These are phyloP conservation scores for Nomada ruficornis DNA, from an alignment of 2,888 invertebrate species.

Conservation along the genomic window DNA sequence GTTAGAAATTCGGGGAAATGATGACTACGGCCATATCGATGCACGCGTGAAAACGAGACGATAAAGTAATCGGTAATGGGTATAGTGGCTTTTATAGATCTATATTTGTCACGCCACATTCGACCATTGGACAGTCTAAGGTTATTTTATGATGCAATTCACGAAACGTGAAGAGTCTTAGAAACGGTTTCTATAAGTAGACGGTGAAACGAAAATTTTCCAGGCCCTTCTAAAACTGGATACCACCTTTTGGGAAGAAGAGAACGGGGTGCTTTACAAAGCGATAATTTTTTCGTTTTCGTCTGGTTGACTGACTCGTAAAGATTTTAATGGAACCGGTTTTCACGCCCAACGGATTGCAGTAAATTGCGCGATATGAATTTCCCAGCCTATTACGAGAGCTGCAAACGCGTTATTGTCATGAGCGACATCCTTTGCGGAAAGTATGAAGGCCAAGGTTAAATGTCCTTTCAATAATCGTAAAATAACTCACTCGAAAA, in stretches of 20 bases:
- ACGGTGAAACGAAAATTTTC: conserved; percentile 10
- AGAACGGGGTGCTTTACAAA: neutral
- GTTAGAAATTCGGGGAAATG: neutral
- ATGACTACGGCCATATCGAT: neutral
- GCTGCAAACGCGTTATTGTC: conserved; percentile 26
- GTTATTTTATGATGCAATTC: conserved; percentile 3
- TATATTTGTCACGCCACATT: conserved; percentile 7
- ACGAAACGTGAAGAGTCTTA: neutral
- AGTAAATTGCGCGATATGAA: conserved; percentile 29
- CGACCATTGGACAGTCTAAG: neutral
- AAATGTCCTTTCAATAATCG: conserved; percentile 15
- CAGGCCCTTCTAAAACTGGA: neutral
- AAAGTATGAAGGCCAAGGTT: conserved; percentile 25
- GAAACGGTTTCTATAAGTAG: neutral
- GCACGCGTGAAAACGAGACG: neutral
- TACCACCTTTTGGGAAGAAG: neutral
- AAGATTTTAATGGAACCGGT: conserved; percentile 49
- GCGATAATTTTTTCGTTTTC: conserved; percentile 24
- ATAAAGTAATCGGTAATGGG: neutral
- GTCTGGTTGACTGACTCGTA: conserved; percentile 2
- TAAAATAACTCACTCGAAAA: neutral
- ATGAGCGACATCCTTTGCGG: neutral
- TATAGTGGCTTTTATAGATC: neutral
- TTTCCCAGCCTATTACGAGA: conserved; percentile 19
- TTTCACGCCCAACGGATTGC: conserved; percentile 3